Evolutionary conservation across 1,140 invertebrate genomes (phyloP), one percentile per base, ranked within the genome.

Genomic region (Brachionus sp.): DNA sequence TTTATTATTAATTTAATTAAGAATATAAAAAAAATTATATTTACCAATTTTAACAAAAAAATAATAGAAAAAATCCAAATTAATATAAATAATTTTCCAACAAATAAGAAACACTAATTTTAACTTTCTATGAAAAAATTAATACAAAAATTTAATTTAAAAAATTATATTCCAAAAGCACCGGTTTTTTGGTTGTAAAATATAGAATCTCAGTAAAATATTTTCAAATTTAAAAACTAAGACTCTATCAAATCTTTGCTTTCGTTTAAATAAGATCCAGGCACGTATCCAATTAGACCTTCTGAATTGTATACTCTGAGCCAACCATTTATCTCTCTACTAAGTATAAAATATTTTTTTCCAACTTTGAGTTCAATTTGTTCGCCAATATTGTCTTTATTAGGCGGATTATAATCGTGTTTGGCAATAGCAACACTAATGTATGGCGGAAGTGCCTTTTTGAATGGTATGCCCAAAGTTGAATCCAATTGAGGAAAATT

Each of bases 401-500:
- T 44, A 2, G 16, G 39, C 35, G 77, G 77, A 66, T 35, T 57
- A 42, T 80, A 80, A 35, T 80, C 77, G 23, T 80, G 77, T 25
- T 23, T 57, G 23, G 77, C 77, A 9, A 80, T 42, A 57, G 33
- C 77, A 19, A 39, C 39, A 42, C 77, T 66, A 1, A 80, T 57
- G 3, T 37, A 62, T 10, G 50, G 44, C 7, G 77, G 77, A 39
- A 80, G 29, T 37, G 33, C 50, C 23, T 80, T 66, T 57, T 42
- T 80, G n/a, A 57, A 80, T 9, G 77, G 77, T 62, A 37, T 66
- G 0, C 77, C 77, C 19, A 80, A 44, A 23, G 77, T 57, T 16
- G 77, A 57, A 10, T 80, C 77, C 25, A 80, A 44, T 66, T 80
- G 77, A 5, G 77, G 77, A 66, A 80, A 80, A 80, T 80, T 80